These are phyloP conservation scores for rabbit (Oryctolagus cuniculus) DNA, from an alignment of 2,113 vertebrate species.

Conservation along the genomic window DNA sequence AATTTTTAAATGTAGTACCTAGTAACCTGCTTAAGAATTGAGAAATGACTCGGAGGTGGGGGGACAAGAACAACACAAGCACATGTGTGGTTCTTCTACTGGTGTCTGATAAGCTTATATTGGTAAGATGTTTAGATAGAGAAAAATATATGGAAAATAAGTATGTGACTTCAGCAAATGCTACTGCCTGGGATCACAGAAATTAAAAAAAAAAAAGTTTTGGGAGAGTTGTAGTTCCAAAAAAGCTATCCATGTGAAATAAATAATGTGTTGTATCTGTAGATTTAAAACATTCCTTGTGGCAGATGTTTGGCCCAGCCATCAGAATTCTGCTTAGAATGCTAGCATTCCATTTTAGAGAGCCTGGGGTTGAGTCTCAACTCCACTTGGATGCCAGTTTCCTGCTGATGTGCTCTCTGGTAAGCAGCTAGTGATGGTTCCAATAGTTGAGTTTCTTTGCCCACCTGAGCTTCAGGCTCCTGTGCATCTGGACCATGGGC, in stretches of 20 bases:
- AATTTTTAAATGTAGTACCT: not conserved
- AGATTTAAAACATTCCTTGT: not conserved
- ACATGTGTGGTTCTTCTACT: rapidly evolving
- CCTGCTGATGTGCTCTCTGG: no score
- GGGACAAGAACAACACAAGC: not conserved
- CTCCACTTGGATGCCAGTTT: no score
- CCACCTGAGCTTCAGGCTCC: no score
- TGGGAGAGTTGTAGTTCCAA: not conserved
- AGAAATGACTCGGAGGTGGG: not conserved
- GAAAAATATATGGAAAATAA: not conserved
- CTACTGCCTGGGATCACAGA: not conserved
- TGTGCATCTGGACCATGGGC: no score
- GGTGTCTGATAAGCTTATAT: not conserved
- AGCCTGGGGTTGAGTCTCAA: no score
- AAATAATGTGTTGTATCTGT: not conserved
- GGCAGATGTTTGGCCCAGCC: no score
- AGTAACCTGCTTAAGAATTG: not conserved
- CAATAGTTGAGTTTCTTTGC: no score
- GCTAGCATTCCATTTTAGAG: no score
- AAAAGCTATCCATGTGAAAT: not conserved
- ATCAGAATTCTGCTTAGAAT: no score
- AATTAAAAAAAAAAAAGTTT: not conserved
- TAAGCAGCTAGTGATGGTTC: no score
- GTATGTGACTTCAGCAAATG: not conserved
- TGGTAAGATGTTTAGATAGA: not conserved